Evolutionary conservation across 2,797 vertebrate species (phyloP).

Genomic region (Phoxinus dragarum): DNA sequence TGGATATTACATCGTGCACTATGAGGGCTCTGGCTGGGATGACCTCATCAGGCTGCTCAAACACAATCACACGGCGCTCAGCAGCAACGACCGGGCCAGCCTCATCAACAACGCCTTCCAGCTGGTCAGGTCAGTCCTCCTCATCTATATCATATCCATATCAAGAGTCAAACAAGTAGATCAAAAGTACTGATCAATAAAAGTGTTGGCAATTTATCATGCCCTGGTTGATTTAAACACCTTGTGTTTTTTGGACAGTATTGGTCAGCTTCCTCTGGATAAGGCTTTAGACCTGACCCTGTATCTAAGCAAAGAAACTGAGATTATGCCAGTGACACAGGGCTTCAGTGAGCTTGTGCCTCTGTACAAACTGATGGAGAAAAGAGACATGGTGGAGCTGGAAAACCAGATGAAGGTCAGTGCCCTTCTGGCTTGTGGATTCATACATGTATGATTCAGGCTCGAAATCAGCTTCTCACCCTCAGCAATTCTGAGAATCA

Average conservation of each 20-base stretch:
- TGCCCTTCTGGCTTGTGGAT: not conserved
- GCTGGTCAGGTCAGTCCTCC: constrained; percentile 77
- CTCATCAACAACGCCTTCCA: constrained; percentile 83
- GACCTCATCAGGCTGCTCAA: constrained; percentile 73
- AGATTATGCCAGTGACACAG: constrained; percentile 88
- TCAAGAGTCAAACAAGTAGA: not conserved
- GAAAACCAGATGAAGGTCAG: constrained; percentile 85
- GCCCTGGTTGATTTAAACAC: constrained; percentile 14
- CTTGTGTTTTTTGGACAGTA: constrained; percentile 68
- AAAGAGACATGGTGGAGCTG: constrained; percentile 82
- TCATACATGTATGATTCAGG: not conserved
- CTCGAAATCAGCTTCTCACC: not conserved
- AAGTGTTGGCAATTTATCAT: not conserved
- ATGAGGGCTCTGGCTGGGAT: constrained; percentile 79
- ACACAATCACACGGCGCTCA: constrained; percentile 80
- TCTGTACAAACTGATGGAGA: constrained; percentile 91
- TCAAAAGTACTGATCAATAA: not conserved
- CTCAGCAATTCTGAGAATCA: not conserved
- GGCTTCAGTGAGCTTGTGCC: constrained; percentile 86
- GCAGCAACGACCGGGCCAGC: constrained; percentile 79
- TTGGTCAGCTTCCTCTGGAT: constrained; percentile 83
- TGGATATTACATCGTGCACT: constrained; percentile 85
- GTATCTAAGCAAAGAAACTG: constrained; percentile 86
- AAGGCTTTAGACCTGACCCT: constrained; percentile 88
- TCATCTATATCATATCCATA: too few relatives aligned